Conservation (phyloP, 92 coral and sea anemone genomes). For the Umimayanthus chanpuru region DNA sequence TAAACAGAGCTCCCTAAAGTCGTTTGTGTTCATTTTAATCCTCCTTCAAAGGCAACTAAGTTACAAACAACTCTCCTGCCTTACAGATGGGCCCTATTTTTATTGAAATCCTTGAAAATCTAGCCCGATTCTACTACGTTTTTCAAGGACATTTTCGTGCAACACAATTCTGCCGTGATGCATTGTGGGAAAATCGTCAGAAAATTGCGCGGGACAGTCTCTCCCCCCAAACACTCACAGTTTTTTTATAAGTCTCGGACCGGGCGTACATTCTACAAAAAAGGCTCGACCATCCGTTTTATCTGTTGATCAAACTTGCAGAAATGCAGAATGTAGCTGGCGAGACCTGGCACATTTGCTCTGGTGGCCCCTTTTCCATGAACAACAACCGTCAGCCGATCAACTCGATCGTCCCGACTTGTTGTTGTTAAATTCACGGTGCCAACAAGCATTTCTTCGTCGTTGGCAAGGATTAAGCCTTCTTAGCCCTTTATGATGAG, state of each 20-base stretch:
- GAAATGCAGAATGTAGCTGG: constrained; percentile 21
- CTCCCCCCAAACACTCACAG: neutral
- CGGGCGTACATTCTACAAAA: neutral
- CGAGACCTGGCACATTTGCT: constrained; percentile 28
- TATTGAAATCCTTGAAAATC: constrained; percentile 16
- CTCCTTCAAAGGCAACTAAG: constrained; percentile 12
- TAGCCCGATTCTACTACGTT: constrained; percentile 10
- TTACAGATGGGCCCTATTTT: constrained; percentile 12
- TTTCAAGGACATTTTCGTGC: neutral
- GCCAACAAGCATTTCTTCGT: constrained; percentile 37
- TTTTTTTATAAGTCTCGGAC: constrained; percentile 29
- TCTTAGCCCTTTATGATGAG: constrained; percentile 6
- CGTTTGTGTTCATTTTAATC: constrained; percentile 19
- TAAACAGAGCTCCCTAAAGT: too few relatives aligned
- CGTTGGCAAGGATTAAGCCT: constrained; percentile 33
- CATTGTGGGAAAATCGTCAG: constrained; percentile 7
- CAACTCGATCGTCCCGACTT: constrained; percentile 16
- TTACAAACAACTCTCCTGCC: constrained; percentile 24
- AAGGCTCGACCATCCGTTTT: neutral
- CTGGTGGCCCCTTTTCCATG: constrained; percentile 21
- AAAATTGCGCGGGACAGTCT: constrained; percentile 14
- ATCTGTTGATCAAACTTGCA: constrained; percentile 20
- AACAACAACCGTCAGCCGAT: constrained; percentile 19
- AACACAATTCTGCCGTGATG: neutral
- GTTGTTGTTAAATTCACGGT: constrained; percentile 4